Evolutionary conservation across 2,797 vertebrate genomes (phyloP), one percentile per base, ranked within the genome.

Genomic region (Thripadectes ignobilis): DNA sequence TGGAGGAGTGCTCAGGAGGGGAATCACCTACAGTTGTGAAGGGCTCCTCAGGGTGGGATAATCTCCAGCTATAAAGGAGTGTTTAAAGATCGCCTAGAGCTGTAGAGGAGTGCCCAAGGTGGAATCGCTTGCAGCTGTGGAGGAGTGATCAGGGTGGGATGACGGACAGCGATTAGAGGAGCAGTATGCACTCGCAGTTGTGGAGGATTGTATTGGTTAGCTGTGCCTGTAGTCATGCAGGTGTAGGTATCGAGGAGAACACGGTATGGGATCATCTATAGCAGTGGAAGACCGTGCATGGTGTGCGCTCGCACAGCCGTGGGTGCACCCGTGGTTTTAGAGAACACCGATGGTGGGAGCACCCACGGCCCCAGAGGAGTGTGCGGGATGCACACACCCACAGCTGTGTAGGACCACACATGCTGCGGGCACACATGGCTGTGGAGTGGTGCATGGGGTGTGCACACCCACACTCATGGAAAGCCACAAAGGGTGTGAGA

Each of bases 381-480:
- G 2, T 3, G 4, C 12, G 34, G 38, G 55, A 9, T 27, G 23
- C 6, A 0, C 4, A 24, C 10, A 11, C 21, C 52, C 34, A 3
- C 14, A 32, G 49, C 76, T 29, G 22, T 12, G 30, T 14, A 34
- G 59, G 41, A 13, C 36, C 34, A 16, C 32, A 0, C 3, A 1
- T 2, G 38, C 5, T 38, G 43, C 3, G 0, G 10, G 43, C 43
- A 51, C 26, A 32, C 3, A 0, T 13, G 24, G 32, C 58, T 18
- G 34, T 26, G 62, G 39, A 43, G 26, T 1, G 27, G 39, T 0
- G 3, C 26, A 1, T 1, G 29, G 34, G 34, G 10, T 61, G 65
- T 1, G 1, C 1, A 32, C 52, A 6, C 43, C 41, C 61, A 5
- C 2, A 1, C 34, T 49, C 13, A 0, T 1, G 39, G 4, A 29